Evolutionary conservation across 2,888 invertebrate genomes (phyloP).

Genomic region (Polietes domitor): DNA sequence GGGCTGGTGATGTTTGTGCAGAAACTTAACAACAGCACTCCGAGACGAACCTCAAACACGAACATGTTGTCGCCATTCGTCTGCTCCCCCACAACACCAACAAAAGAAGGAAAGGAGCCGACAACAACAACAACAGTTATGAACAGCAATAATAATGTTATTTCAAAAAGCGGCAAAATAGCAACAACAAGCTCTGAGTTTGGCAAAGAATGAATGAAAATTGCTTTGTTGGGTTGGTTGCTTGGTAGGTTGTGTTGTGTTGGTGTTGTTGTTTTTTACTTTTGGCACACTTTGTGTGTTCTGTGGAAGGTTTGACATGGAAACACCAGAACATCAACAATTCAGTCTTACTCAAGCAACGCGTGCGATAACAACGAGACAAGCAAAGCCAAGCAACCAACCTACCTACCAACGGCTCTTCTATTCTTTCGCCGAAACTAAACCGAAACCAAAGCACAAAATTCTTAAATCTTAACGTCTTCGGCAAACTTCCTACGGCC

Average conservation of each 20-base stretch:
- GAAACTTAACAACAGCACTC: constrained; percentile 2
- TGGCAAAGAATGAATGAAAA: constrained; percentile 54
- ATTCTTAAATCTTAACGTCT: not conserved
- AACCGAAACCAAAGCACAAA: not conserved
- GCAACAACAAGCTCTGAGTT: constrained; percentile 16
- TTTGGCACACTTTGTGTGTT: not conserved
- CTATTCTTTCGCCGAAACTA: not conserved
- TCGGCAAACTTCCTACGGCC: not conserved
- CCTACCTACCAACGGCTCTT: not conserved
- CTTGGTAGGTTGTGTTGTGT: not conserved
- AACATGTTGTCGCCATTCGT: constrained; percentile 33
- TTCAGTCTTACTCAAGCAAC: constrained; percentile 64
- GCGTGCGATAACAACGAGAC: constrained; percentile 63
- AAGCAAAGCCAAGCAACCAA: not conserved
- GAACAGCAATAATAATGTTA: constrained; percentile 15
- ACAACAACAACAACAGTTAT: constrained; percentile 18
- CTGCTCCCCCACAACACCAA: not conserved
- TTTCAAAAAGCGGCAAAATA: constrained; percentile 33
- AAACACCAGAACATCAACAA: constrained; percentile 44
- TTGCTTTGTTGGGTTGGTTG: too few relatives aligned
- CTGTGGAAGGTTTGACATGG: constrained; percentile 56
- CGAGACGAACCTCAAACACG: constrained; percentile 25
- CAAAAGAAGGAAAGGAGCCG: constrained; percentile 5
- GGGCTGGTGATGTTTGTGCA: not conserved
- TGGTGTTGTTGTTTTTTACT: not conserved